Conservation (phyloP, 2,797 vertebrate species). For the Rhinogobio ventralis region DNA sequence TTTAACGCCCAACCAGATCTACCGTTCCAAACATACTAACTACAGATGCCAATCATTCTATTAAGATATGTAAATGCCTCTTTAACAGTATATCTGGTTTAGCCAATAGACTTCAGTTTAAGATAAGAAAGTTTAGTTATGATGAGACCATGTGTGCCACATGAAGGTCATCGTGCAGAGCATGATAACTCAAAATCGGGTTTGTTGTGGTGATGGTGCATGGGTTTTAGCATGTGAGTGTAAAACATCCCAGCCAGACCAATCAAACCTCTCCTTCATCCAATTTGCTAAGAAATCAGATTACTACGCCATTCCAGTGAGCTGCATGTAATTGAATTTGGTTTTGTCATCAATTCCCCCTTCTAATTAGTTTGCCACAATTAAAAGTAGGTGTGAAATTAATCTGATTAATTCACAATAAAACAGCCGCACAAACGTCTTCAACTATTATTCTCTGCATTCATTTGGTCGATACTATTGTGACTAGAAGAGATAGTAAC, state of each 20-base stretch:
- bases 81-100: neutral
- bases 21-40: neutral
- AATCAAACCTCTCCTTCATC: conserved; percentile 67
- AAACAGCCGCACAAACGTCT: conserved; percentile 54
- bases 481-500: neutral
- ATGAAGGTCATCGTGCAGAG: neutral
- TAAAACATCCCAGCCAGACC: conserved; percentile 50
- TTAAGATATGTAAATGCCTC: neutral
- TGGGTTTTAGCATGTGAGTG: conserved; percentile 50
- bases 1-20: neutral
- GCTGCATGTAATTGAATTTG: conserved; percentile 74
- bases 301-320: conserved; percentile 68
- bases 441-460: conserved; percentile 38
- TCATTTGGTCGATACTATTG: neutral
- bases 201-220: neutral
- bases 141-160: too few species aligned
- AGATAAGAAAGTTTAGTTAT: neutral
- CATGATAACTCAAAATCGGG: neutral
- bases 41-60: neutral
- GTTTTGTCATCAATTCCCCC: conserved; percentile 71
- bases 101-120: neutral
- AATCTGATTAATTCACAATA: conserved; percentile 71
- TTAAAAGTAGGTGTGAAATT: conserved; percentile 75
- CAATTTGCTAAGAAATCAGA: conserved; percentile 70
- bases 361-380: conserved; percentile 74